Evolutionary conservation across 1,140 invertebrate species (phyloP).

Genomic region (Magallana gigas): DNA sequence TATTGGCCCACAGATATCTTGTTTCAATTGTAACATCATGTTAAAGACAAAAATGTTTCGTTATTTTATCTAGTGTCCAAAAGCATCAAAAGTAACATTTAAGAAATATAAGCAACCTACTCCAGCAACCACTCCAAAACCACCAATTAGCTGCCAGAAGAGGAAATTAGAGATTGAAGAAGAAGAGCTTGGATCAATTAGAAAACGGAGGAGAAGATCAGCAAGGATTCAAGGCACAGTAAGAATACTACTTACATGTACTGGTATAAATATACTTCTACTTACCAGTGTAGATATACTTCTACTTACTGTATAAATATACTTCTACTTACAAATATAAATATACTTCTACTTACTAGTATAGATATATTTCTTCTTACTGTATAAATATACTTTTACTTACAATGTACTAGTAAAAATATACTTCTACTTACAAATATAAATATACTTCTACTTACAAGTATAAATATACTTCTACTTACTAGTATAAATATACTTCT

Average conservation of each 20-base stretch:
- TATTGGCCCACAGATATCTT: background rate
- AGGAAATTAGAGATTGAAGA: constrained; percentile 4
- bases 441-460: too few species aligned
- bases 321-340: background rate
- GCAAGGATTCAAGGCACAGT: constrained; percentile 23
- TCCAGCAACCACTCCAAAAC: background rate
- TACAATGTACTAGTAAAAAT: too few species aligned
- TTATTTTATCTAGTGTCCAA: background rate
- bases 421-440: too few species aligned
- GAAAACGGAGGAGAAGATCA: background rate
- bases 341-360: background rate
- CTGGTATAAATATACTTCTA: too few species aligned
- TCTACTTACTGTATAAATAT: too few species aligned
- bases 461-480: too few species aligned
- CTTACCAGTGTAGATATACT: too few species aligned
- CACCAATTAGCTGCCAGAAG: background rate
- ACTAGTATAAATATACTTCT: too few species aligned
- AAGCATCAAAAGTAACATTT: constrained; percentile 23
- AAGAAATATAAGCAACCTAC: background rate
- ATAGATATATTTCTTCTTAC: too few species aligned
- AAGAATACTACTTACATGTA: background rate
- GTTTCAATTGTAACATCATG: background rate
- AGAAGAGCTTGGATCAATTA: constrained; percentile 5
- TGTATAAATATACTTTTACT: too few species aligned
- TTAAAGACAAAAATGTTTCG: background rate